Base-by-base conservation (phyloP, 2,797 vertebrate species). In the Lacerta viridis region DNA sequence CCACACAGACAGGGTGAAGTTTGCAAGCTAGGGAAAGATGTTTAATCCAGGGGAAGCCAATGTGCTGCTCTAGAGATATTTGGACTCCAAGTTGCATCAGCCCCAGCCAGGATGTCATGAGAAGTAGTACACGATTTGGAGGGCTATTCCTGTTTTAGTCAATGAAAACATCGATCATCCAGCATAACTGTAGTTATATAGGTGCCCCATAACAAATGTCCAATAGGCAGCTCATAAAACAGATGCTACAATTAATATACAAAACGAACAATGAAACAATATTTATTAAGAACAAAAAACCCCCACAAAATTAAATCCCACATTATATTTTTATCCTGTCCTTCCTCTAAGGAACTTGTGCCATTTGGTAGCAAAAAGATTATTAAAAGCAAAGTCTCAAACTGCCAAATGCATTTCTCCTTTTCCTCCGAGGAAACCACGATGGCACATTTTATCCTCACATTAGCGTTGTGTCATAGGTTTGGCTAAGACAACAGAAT, bases 111-210 rank as follows among this genome's bases (percentile, higher is more conserved):
- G 69, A 13, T n/a, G 69, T 33, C 11, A 29, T 29, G 29, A n/a
- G 10, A 11, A 71, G 69, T 11, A n/a, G 69, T 4, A 13, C 27
- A n/a, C 11, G 9, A 33, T 13, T 29, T n/a, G 27, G 27, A 43
- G 41, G 59, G 39, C 27, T 20, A 77, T 10, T n/a, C 41, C 41
- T 10, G 18, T n/a, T 27, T 80, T 2, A 43, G 41, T 66, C 29
- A 20, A 33, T 5, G 39, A 29, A 41, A 43, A 4, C 1, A 27
- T 76, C 83, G 91, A 90, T 90, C 39, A 93, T 94, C 93, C 50
- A 55, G 50, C 50, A 55, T 15, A 55, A 15, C 50, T 55, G 50
- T 55, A 55, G 50, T 29, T n/a, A 71, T 64, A 23, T 23, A 23
- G 61, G 61, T 64, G 61, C 20, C 5, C 61, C 61, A 64, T 64